Percentiles rank a stretch among this genome's conserved stretches.
These are phyloP conservation scores for Drosophila pseudotalamancana DNA, from an alignment of 2,888 invertebrate species.

Conservation along the genomic window DNA sequence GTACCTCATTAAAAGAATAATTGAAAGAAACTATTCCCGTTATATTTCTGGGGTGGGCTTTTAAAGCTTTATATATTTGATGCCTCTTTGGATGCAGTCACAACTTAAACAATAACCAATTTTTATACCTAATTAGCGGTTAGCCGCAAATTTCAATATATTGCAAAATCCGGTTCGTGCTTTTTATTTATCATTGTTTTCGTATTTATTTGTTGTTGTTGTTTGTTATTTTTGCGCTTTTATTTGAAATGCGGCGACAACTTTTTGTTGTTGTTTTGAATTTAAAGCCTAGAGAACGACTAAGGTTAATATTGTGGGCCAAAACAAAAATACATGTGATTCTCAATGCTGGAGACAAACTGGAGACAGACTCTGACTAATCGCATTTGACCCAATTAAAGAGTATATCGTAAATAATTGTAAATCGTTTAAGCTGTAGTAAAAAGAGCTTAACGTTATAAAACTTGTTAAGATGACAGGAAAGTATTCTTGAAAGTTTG, in stretches of 20 bases:
- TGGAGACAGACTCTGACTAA: constrained; percentile 33
- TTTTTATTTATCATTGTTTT: constrained; percentile 17
- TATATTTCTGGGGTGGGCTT: too few relatives aligned
- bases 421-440: constrained; percentile 13
- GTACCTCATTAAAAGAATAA: too few relatives aligned
- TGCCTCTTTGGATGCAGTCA: constrained; percentile 32
- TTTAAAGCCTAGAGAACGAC: constrained; percentile 39
- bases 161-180: constrained; percentile 46
- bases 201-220: constrained; percentile 25
- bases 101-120: constrained; percentile 57
- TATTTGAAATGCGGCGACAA: constrained; percentile 60
- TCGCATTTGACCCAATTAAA: constrained; percentile 33
- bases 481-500: too few relatives aligned
- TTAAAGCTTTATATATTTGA: constrained; percentile 3
- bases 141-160: constrained; percentile 77
- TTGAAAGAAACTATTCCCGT: too few relatives aligned
- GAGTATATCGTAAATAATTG: not conserved
- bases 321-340: constrained; percentile 19
- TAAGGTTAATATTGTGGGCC: constrained; percentile 56
- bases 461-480: too few relatives aligned
- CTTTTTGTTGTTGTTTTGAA: constrained; percentile 71
- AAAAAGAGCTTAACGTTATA: too few relatives aligned
- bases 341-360: constrained; percentile 43
- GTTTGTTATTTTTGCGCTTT: constrained; percentile 36
- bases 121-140: constrained; percentile 80